Evolutionary conservation across 2,888 invertebrate genomes (phyloP), one percentile per base, ranked within the genome.

Genomic region (Geotrupes spiniger): DNA sequence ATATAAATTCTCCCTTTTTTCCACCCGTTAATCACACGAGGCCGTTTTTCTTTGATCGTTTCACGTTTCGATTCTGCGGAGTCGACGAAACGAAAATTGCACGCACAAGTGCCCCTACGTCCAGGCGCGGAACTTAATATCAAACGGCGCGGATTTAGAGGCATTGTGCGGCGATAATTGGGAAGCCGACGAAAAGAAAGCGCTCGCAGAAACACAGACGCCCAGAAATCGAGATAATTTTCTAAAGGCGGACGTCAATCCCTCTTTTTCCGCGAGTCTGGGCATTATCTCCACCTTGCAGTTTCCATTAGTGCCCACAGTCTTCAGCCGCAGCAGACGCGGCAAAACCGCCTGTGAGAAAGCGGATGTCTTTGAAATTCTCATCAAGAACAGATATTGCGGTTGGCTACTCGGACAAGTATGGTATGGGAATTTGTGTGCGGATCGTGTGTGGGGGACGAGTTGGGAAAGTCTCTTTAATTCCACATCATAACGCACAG

Each of bases 191-290:
- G 6, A 21, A 21, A 43, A 36, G 36, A 36, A 14, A 5, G 27
- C 27, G 14, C 41, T 10, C 16, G 8, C 28, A 27, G 21, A 29
- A 12, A 44, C 44, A 44, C 37, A 44, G 44, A n/a, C 11, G 29
- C 21, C 12, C 21, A 29, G 29, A 44, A 28, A 29, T 41, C 36
- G 26, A 36, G 36, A 46, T 46, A 46, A 46, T 46, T 40, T 46
- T 14, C 41, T 9, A 27, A 40, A 21, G 21, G 6, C 21, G 21
- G 6, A 21, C 21, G 3, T 21, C 4, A 6, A 21, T 21, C 21
- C 4, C 4, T 21, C 6, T 21, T 21, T 21, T 21, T 21, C 4
- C 21, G 42, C 33, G 25, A n/a, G 25, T 42, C 42, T 2, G 16
- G 27, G 44, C 29, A 46, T 46, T 41, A 46, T 46, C 46, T 46